These are phyloP conservation scores for Platichthys stellatus DNA, from an alignment of 2,113 vertebrate genomes.

Conservation along the genomic window DNA sequence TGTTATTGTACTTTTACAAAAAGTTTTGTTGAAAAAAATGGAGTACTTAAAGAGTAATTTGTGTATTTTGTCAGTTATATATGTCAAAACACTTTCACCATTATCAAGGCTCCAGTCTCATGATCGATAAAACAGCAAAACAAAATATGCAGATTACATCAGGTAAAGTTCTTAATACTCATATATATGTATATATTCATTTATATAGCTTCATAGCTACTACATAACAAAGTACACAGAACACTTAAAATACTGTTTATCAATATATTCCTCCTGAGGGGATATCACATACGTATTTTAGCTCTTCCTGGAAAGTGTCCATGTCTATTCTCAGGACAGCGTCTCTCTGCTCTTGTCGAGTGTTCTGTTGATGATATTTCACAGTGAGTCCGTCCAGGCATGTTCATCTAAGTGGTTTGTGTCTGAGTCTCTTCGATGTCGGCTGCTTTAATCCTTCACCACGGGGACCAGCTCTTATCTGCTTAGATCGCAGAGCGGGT, in stretches of 20 bases:
- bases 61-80: too few relatives aligned
- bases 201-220: not conserved
- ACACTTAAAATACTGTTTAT: not conserved
- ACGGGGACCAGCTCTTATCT: slow-evolving; percentile 39
- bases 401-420: slow-evolving; percentile 25
- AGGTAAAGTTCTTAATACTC: too few relatives aligned
- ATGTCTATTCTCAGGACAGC: not conserved
- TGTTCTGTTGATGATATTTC: not conserved
- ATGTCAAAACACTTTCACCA: too few relatives aligned
- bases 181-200: too few relatives aligned
- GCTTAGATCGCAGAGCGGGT: slow-evolving; percentile 48
- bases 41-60: too few relatives aligned
- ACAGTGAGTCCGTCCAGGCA: not conserved
- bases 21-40: too few relatives aligned
- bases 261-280: not conserved
- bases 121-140: too few relatives aligned
- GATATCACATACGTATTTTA: not conserved
- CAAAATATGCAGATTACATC: too few relatives aligned
- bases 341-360: slow-evolving; percentile 3
- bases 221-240: slow-evolving; percentile 4
- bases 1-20: too few relatives aligned
- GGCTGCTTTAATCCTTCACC: slow-evolving; percentile 41
- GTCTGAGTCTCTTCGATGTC: slow-evolving; percentile 34
- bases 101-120: too few relatives aligned
- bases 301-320: not conserved